A percentile compares a stretch with the other conserved stretches of the same genome.
Evolutionary conservation across 2,888 invertebrate species (phyloP).

Genomic region (Cancer borealis): DNA sequence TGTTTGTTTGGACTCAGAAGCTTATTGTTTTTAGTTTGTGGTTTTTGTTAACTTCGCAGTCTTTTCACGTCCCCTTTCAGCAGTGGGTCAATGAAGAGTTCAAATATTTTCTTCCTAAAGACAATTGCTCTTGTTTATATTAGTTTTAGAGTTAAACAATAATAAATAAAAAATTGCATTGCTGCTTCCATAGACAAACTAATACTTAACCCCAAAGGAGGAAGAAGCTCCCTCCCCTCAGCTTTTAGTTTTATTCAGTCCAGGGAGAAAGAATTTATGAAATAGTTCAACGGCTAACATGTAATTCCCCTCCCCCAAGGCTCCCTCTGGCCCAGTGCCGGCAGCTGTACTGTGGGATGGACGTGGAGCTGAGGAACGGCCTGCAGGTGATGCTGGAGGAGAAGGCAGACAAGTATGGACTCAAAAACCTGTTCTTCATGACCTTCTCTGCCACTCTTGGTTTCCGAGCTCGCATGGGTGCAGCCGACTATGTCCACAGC

Average conservation of each 20-base stretch:
- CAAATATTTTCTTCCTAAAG: background rate
- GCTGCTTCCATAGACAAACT: background rate
- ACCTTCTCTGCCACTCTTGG: constrained; percentile 91
- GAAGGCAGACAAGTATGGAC: constrained; percentile 84
- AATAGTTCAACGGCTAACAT: background rate
- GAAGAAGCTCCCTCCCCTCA: background rate
- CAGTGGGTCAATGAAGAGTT: background rate
- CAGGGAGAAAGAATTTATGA: background rate
- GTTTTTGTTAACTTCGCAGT: too few relatives aligned
- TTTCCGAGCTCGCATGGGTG: constrained; percentile 89
- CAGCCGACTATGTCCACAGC: constrained; percentile 90
- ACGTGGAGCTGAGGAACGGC: constrained; percentile 88
- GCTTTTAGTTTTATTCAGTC: background rate
- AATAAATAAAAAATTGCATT: background rate
- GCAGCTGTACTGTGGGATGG: constrained; percentile 93
- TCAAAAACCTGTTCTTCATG: constrained; percentile 87
- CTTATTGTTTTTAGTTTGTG: too few relatives aligned
- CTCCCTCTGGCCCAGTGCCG: constrained; percentile 92
- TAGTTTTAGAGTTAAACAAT: background rate
- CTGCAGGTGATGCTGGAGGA: constrained; percentile 83
- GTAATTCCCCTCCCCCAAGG: constrained; percentile 45
- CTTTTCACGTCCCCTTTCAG: background rate
- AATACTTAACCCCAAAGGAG: background rate
- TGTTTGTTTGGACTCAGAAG: background rate
- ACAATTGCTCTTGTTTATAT: background rate